phyloP scores from a whole-genome alignment of 2,797 vertebrate species.

The Arctocebus calabarensis region DNA sequence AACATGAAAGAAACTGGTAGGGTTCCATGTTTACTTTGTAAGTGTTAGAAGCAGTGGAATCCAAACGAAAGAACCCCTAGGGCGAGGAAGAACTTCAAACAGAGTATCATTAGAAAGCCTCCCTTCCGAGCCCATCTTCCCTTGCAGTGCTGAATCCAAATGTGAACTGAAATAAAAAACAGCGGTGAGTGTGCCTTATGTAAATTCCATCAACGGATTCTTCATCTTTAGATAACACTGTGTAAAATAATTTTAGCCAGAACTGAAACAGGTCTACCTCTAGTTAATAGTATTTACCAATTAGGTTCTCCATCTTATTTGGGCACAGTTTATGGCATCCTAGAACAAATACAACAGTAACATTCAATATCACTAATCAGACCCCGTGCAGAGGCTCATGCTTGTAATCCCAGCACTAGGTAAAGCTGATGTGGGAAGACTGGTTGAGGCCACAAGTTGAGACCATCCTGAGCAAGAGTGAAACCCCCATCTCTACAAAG shows the following conservation, averaged over 20 bases:
- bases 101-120: neutral
- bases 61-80: neutral
- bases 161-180: neutral
- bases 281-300: neutral
- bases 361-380: neutral
- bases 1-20: neutral
- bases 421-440: too few relatives aligned
- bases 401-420: too few relatives aligned
- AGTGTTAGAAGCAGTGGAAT: neutral
- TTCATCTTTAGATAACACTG: neutral
- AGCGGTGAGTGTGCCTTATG: neutral
- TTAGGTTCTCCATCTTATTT: neutral
- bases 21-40: neutral
- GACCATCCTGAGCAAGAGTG: too few relatives aligned
- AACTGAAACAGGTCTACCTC: neutral
- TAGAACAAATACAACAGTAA: neutral
- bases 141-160: neutral
- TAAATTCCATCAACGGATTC: neutral
- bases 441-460: too few relatives aligned
- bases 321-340: neutral
- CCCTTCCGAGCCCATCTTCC: neutral
- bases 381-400: too few relatives aligned
- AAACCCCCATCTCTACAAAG: too few relatives aligned
- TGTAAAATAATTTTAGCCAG: neutral
- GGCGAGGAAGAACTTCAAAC: neutral